Conservation (phyloP, 2,888 invertebrate genomes). For the Archips xylosteana region DNA sequence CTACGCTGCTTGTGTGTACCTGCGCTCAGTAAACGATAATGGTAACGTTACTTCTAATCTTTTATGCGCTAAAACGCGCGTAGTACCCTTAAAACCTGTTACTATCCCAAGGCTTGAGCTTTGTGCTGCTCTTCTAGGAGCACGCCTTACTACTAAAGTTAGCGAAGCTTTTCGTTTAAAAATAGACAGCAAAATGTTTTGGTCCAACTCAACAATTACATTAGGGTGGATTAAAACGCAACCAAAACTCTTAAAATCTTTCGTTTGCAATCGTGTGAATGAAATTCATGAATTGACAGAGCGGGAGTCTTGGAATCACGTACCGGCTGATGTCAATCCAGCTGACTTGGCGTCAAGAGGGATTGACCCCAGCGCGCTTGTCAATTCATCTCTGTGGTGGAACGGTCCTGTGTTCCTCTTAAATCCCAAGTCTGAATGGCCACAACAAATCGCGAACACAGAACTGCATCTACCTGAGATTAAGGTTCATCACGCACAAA, state of each 20-base stretch:
- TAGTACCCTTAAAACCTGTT: constrained; percentile 6
- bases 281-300: constrained; percentile 43
- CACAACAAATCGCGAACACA: not conserved
- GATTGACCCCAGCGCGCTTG: constrained; percentile 10
- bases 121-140: constrained; percentile 14
- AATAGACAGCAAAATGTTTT: constrained; percentile 16
- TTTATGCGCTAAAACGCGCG: constrained; percentile 13
- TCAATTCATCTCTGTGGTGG: constrained; percentile 34
- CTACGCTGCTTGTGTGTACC: constrained; percentile 7
- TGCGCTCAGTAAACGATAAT: not conserved
- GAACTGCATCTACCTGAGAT: constrained; percentile 15
- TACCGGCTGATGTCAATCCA: constrained; percentile 21
- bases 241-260: constrained; percentile 43
- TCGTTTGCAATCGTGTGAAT: constrained; percentile 44
- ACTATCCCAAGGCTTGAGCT: constrained; percentile 10
- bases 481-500: not conserved
- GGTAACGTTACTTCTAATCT: not conserved
- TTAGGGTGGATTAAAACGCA: constrained; percentile 43
- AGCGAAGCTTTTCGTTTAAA: constrained; percentile 19
- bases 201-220: constrained; percentile 43
- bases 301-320: constrained; percentile 35
- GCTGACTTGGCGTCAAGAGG: constrained; percentile 43
- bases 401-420: constrained; percentile 17
- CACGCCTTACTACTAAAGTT: constrained; percentile 37
- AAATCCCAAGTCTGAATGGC: constrained; percentile 8